These are phyloP conservation scores for Diuraphis noxia DNA, from an alignment of 1,140 invertebrate species.

Conservation along the genomic window DNA sequence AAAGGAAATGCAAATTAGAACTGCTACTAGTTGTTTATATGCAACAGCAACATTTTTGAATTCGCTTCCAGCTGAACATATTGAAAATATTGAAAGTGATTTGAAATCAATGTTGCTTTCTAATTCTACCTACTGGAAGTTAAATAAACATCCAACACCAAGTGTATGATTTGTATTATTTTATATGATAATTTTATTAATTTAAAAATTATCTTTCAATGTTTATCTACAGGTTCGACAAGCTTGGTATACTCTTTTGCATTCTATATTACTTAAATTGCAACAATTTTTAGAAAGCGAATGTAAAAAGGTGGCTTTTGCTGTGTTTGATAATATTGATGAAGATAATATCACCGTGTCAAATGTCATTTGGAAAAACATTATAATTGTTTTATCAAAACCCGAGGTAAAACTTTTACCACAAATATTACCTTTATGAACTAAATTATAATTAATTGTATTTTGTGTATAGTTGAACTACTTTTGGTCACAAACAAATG, in stretches of 20 bases:
- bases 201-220: constrained; percentile 21
- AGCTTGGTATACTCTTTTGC: constrained; percentile 71
- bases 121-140: constrained; percentile 75
- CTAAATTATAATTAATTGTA: constrained; percentile 30
- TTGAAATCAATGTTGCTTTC: constrained; percentile 65
- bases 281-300: constrained; percentile 62
- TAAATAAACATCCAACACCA: constrained; percentile 65
- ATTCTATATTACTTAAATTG: constrained; percentile 66
- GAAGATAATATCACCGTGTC: constrained; percentile 72
- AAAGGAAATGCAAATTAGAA: constrained; percentile 72
- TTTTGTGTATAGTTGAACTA: constrained; percentile 62
- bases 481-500: constrained; percentile 70
- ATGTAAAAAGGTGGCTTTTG: constrained; percentile 65
- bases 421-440: background rate
- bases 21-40: constrained; percentile 71
- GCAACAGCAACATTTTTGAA: constrained; percentile 69
- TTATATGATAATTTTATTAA: background rate
- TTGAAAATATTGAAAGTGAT: constrained; percentile 62
- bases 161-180: constrained; percentile 61
- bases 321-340: constrained; percentile 71
- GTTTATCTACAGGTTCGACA: constrained; percentile 61
- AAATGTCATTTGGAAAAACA: constrained; percentile 72
- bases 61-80: constrained; percentile 62
- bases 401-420: constrained; percentile 63
- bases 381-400: constrained; percentile 65